A percentile compares a stretch with the other conserved stretches of the same genome.
phyloP scores from a whole-genome alignment of 2,797 vertebrate genomes.

The Erpetoichthys calabaricus region DNA sequence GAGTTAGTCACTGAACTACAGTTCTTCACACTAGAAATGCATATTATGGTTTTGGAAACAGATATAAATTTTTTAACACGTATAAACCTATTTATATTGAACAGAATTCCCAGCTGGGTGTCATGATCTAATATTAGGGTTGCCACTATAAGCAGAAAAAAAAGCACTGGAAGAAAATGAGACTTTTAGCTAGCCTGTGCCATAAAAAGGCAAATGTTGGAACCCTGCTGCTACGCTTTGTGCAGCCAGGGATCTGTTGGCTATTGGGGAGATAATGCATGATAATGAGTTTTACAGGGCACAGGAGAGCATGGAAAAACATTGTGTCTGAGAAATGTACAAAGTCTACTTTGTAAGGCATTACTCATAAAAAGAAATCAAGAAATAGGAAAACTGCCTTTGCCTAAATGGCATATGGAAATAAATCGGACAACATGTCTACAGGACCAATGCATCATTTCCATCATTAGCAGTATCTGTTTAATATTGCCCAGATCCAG shows the following conservation, averaged over 20 bases:
- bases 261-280: slow-evolving; percentile 17
- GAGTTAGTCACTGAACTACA: slow-evolving; percentile 24
- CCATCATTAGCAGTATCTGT: no score
- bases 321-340: not conserved
- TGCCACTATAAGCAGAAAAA: slow-evolving; percentile 36
- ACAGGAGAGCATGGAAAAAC: not conserved
- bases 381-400: not conserved
- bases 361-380: not conserved
- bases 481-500: no score
- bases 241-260: slow-evolving; percentile 58
- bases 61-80: slow-evolving; percentile 47
- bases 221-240: slow-evolving; percentile 44
- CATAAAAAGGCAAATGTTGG: slow-evolving; percentile 35
- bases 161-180: slow-evolving; percentile 23
- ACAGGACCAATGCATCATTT: no score
- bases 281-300: not conserved
- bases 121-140: slow-evolving; percentile 47
- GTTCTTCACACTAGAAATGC: slow-evolving; percentile 42
- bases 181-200: slow-evolving; percentile 30
- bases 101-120: slow-evolving; percentile 26
- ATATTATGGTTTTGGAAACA: slow-evolving; percentile 53
- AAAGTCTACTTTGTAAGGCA: not conserved
- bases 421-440: no score
- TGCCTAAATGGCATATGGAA: not conserved
- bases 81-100: slow-evolving; percentile 53